Evolutionary conservation across 2,113 vertebrate genomes (phyloP).

Genomic region (Zosterops hypoxanthus): DNA sequence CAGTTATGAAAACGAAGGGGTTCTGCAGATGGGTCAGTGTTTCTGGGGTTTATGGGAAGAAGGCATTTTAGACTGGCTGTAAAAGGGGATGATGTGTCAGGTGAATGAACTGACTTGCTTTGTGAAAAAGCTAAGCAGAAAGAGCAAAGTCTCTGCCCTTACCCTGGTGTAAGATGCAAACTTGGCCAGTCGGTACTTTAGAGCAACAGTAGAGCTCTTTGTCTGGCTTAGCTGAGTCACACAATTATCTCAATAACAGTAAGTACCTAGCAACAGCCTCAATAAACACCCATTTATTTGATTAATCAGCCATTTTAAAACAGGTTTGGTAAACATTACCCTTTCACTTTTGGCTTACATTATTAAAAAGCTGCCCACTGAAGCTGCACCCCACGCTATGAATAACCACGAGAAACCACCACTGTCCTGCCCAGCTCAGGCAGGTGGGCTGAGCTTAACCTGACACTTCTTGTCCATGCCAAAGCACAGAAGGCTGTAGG

Average conservation of each 20-base stretch:
- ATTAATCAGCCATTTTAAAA: slow-evolving; percentile 57
- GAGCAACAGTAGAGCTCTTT: slow-evolving; percentile 50
- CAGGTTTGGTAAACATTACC: slow-evolving; percentile 39
- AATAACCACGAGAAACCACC: not conserved
- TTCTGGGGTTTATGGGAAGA: not conserved
- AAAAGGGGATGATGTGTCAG: not conserved
- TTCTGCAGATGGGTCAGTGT: not conserved
- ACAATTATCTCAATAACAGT: slow-evolving; percentile 61
- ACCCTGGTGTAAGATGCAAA: not conserved
- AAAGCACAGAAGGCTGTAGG: not conserved
- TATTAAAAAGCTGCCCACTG: slow-evolving; percentile 25
- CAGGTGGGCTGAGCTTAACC: not conserved
- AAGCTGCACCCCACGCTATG: not conserved
- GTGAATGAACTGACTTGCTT: not conserved
- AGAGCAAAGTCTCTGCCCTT: not conserved
- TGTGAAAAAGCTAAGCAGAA: not conserved
- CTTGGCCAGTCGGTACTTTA: not conserved
- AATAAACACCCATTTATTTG: slow-evolving; percentile 61
- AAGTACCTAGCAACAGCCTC: slow-evolving; percentile 52
- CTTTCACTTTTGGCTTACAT: slow-evolving; percentile 25
- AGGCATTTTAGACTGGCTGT: not conserved
- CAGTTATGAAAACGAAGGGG: not conserved
- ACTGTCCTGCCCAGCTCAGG: not conserved
- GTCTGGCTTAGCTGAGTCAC: slow-evolving; percentile 58
- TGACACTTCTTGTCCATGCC: not conserved